Base-by-base conservation (phyloP, 92 coral and sea anemone species). In the Bergia puertoricense region DNA sequence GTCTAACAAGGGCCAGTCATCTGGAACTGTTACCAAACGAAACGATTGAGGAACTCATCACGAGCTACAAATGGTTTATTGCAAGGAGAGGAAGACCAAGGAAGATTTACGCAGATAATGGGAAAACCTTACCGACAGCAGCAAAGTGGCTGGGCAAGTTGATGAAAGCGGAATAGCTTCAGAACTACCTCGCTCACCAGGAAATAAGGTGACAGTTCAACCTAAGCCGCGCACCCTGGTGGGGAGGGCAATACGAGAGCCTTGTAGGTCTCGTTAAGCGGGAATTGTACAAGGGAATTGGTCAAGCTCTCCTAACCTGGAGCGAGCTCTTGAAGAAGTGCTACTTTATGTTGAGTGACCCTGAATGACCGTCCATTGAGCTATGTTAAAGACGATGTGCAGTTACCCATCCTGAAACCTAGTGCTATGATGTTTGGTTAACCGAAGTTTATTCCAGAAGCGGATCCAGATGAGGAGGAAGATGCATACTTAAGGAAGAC, bases 321-420 rank as follows among this genome's bases (percentile, higher is more conserved):
- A 48, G 54, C 54, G 54, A 48, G 54, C 30, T 30, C 54, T 48
- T 8, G 8, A 48, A 48, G 54, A 86, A 22, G 84, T 86, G 9
- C 40, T 86, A 37, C 44, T 86, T 13, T 82, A 86, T 42, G 89
- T 86, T 36, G 89, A 57, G 66, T 79, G 9, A 74, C 89, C 22
- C 54, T 77, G 74, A 86, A 86, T 45, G 79, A 86, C 40, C 86
- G 86, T 48, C 90, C 86, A 43, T 57, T 88, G 10, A 13, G 88
- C 37, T 88, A 88, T 30, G 42, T 87, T 8, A 84, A 87, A 68
- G 90, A 87, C 37, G 85, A 87, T 77, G 85, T 87, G 30, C 85
- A 87, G 76, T 42, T 82, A 44, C 86, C 81, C 6, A 44, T 69
- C 23, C n/a, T 85, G 36, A 85, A 54, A 18, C 81, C 88, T 11